Base-by-base conservation (phyloP, 2,797 vertebrate genomes). In the Pipistrellus kuhlii region DNA sequence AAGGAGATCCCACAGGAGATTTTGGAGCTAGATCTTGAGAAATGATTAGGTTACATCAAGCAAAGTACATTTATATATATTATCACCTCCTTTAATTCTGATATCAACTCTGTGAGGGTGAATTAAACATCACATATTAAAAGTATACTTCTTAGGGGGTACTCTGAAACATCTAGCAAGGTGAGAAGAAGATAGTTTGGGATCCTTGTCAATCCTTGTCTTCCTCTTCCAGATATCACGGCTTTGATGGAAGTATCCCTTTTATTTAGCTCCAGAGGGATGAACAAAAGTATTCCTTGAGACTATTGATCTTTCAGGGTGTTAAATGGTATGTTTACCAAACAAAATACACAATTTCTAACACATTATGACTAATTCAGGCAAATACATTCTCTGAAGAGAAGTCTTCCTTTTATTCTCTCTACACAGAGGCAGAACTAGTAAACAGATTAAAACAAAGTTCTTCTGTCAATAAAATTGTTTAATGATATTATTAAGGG, bases 381-480 rank as follows among this genome's bases (percentile, higher is more conserved):
- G 12, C 21, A 91, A 92, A 93, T 8, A n/a, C 30, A 81, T 59
- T 92, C 32, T 72, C 21, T 57, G 44, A 94, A 83, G 35, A 57
- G 32, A 66, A 87, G 11, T 59, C 1, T 82, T 32, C 8, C 21
- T 75, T 64, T 75, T 25, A n/a, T 17, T 87, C 53, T 69, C 18
- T 55, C 32, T 76, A 41, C 18, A 51, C 2, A 48, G n/a, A 90
- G 27, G 2, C 1, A n/a, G 27, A 94, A 85, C 73, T 77, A 78
- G 21, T 72, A 72, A 95, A 75, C 9, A 95, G 38, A 1, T 75
- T 71, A 85, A 81, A 88, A 82, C 23, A 84, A 80, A 85, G 5
- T 1, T 86, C 13, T 8, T 83, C 64, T 83, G 20, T 53, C 46
- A 86, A 6, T 59, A 73, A 57, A 30, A 44, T 35, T 80, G 73